phyloP scores from a whole-genome alignment of 2,113 vertebrate species.

The Crotalus viridis region DNA sequence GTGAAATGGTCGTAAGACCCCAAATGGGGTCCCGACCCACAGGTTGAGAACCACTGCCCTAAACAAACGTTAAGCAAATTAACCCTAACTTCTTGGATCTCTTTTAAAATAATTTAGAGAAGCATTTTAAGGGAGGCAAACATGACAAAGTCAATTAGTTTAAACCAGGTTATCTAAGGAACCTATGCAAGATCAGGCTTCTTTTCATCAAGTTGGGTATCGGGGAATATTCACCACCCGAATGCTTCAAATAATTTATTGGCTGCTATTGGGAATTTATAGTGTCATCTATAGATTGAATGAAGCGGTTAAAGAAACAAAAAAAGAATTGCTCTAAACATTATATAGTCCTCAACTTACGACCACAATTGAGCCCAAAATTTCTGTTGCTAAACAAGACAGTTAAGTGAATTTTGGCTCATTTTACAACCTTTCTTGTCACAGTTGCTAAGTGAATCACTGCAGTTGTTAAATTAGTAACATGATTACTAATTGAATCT shows the following conservation, averaged over 20 bases:
- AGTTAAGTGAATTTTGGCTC: background rate
- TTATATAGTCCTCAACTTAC: background rate
- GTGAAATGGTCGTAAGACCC: too few species aligned
- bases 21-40: too few species aligned
- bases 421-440: background rate
- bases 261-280: background rate
- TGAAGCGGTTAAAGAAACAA: background rate
- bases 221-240: background rate
- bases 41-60: too few species aligned
- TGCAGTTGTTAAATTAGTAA: too few species aligned
- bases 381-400: background rate
- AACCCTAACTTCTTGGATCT: background rate
- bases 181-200: background rate
- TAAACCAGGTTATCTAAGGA: background rate
- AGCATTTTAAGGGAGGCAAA: background rate
- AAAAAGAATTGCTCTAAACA: background rate
- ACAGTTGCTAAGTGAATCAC: background rate
- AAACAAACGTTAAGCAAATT: background rate
- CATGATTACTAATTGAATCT: background rate
- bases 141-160: too few species aligned
- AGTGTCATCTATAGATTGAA: background rate
- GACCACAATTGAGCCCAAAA: background rate
- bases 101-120: background rate
- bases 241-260: background rate
- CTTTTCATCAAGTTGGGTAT: background rate